Evolutionary conservation across 2,113 vertebrate genomes (phyloP), one percentile per base, ranked within the genome.

Genomic region (Silurus meridionalis): DNA sequence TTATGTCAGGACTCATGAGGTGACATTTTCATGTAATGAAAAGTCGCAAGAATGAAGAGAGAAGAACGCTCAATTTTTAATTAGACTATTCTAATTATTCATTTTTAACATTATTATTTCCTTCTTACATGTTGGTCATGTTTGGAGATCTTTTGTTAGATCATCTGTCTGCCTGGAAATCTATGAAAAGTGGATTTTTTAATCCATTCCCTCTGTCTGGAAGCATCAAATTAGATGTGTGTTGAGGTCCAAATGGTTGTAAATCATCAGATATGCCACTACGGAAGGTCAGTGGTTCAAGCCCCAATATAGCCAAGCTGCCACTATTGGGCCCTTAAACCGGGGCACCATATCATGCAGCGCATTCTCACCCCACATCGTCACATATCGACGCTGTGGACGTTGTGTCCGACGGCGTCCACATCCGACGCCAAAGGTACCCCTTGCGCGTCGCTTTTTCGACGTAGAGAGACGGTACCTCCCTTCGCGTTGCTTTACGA

Each of bases 51-150:
- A 37, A 25, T 79, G 55, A 79, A n/a, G n/a, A 78, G 55, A 50
- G 23, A 75, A 21, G 72, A 78, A 79, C 13, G 57, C 77, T 80
- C 17, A 80, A 80, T 80, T 61, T 61, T 80, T 80, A 80, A 80
- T 61, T 60, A 46, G 78, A 80, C 57, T 2, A 25, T 60, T 80
- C 15, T 21, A 60, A 80, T 60, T 61, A 80, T 61, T 80, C 28
- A 80, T 61, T 25, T 25, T 4, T 79, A 58, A 2, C n/a, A 37
- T 8, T 17, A 60, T 19, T 80, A 37, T 58, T 60, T 60, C 21
- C 14, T 80, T 17, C 55, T 46, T 0, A 21, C 8, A 37, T 2
- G 37, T 37, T 37, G 37, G 37, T 21, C 15, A 60, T 37, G 78
- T 5, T 48, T 80, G 21, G 8, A 21, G 25, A 15, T 57, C 50